Conservation (phyloP, 2,888 invertebrate genomes). For the Diploptera punctata region DNA sequence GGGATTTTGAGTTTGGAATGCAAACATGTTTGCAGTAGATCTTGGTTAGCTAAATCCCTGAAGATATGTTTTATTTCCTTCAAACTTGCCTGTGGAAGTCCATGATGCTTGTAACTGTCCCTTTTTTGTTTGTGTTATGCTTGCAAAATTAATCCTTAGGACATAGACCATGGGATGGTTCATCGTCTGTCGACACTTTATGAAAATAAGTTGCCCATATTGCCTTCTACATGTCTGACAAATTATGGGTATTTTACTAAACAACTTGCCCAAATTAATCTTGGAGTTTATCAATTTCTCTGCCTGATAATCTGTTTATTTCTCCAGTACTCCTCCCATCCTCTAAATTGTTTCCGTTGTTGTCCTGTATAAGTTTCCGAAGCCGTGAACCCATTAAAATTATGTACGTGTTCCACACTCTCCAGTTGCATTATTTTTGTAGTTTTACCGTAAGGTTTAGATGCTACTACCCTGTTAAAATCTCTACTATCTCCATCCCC, state of each 20-base stretch:
- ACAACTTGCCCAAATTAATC: not conserved
- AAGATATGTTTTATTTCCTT: too few relatives aligned
- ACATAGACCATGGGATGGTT: constrained; percentile 4
- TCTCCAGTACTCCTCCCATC: not conserved
- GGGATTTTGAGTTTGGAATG: not conserved
- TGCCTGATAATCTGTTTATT: too few relatives aligned
- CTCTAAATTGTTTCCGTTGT: not conserved
- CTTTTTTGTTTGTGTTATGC: not conserved
- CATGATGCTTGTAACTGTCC: constrained; percentile 10
- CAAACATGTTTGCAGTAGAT: too few relatives aligned
- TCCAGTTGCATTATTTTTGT: not conserved
- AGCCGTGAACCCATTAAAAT: not conserved
- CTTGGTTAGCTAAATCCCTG: too few relatives aligned
- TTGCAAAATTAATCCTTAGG: not conserved
- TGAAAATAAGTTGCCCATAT: too few relatives aligned
- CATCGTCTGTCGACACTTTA: too few relatives aligned
- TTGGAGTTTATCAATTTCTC: not conserved
- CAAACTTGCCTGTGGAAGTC: not conserved
- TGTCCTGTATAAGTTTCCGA: not conserved
- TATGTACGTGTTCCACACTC: not conserved
- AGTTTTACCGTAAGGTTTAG: not conserved
- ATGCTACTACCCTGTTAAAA: not conserved
- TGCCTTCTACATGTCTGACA: not conserved
- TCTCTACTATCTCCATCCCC: not conserved
- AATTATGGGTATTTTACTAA: not conserved